A percentile compares a stretch with the other conserved stretches of the same genome.
These are phyloP conservation scores for Caenorhabditis imperialis DNA, from an alignment of 2,888 invertebrate species.

Conservation along the genomic window DNA sequence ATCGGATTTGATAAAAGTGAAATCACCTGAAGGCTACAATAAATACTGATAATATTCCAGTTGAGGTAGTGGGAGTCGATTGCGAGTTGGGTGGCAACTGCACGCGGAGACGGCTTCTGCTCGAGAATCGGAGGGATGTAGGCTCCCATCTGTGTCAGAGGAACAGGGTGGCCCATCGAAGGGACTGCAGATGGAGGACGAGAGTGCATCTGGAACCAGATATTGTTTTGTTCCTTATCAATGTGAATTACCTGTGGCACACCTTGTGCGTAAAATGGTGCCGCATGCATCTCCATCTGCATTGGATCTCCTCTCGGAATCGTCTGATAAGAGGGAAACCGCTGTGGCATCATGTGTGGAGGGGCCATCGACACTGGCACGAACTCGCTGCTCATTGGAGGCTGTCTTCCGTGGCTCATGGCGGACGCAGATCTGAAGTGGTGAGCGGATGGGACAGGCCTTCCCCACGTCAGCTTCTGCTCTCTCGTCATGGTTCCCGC, in stretches of 20 bases:
- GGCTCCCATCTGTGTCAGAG: constrained; percentile 24
- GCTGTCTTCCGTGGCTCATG: constrained; percentile 45
- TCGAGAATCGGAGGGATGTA: constrained; percentile 38
- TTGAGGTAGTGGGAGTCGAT: constrained; percentile 32
- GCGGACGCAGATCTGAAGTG: constrained; percentile 52
- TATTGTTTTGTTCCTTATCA: background rate
- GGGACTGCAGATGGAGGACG: constrained; percentile 50
- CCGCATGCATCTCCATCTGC: constrained; percentile 27
- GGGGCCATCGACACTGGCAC: constrained; percentile 24
- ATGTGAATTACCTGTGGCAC: constrained; percentile 11
- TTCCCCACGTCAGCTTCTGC: constrained; percentile 52
- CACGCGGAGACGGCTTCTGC: constrained; percentile 38
- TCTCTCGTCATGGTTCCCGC: constrained; percentile 51
- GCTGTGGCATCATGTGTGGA: constrained; percentile 29
- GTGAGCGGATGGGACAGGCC: constrained; percentile 3
- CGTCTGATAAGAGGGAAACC: constrained; percentile 40
- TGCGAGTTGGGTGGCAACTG: constrained; percentile 41
- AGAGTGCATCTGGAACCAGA: constrained; percentile 19
- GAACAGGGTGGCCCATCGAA: constrained; percentile 40
- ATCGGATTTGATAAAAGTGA: background rate
- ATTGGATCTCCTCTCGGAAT: constrained; percentile 32
- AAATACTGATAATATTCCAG: constrained; percentile 46
- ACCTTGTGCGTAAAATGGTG: constrained; percentile 18
- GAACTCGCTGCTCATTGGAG: constrained; percentile 38
- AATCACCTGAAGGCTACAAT: constrained; percentile 41